Evolutionary conservation across 1,140 invertebrate genomes (phyloP).

Genomic region (Procambarus virginalis): DNA sequence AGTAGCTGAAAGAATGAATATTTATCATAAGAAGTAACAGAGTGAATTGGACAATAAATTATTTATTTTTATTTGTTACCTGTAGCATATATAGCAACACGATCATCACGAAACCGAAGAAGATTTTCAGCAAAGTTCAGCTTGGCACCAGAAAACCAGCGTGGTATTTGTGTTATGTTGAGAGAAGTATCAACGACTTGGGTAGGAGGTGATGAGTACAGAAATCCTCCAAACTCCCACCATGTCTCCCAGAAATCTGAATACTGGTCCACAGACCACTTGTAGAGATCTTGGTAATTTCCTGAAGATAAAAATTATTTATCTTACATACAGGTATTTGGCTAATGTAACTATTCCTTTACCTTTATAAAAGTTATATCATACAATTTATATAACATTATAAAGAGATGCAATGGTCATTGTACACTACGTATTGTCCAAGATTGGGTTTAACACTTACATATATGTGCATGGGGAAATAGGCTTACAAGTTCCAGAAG

Average conservation of each 20-base stretch:
- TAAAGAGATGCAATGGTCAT: too few relatives aligned
- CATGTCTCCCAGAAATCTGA: conserved; percentile 61
- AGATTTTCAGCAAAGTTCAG: conserved; percentile 73
- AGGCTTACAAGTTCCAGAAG: too few relatives aligned
- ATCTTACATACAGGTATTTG: too few relatives aligned
- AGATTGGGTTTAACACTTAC: too few relatives aligned
- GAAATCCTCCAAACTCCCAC: conserved; percentile 65
- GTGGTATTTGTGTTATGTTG: conserved; percentile 68
- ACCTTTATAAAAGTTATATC: too few relatives aligned
- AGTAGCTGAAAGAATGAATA: too few relatives aligned
- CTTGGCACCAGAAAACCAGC: conserved; percentile 71
- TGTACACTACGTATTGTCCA: too few relatives aligned
- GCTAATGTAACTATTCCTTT: too few relatives aligned
- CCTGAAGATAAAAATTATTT: conserved; percentile 25
- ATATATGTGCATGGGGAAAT: too few relatives aligned
- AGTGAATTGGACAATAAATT: too few relatives aligned
- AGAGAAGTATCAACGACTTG: conserved; percentile 49
- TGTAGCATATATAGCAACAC: conserved; percentile 65
- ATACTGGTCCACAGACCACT: conserved; percentile 70
- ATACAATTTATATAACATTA: too few relatives aligned
- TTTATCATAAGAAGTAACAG: too few relatives aligned
- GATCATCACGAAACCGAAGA: conserved; percentile 70
- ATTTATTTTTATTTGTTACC: conserved; percentile 27
- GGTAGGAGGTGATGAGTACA: conserved; percentile 13
- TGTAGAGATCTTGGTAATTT: conserved; percentile 68